A percentile compares a stretch with the other conserved stretches of the same genome.
These are phyloP conservation scores for Nesogale talazaci DNA, from an alignment of 2,113 vertebrate species.

Conservation along the genomic window DNA sequence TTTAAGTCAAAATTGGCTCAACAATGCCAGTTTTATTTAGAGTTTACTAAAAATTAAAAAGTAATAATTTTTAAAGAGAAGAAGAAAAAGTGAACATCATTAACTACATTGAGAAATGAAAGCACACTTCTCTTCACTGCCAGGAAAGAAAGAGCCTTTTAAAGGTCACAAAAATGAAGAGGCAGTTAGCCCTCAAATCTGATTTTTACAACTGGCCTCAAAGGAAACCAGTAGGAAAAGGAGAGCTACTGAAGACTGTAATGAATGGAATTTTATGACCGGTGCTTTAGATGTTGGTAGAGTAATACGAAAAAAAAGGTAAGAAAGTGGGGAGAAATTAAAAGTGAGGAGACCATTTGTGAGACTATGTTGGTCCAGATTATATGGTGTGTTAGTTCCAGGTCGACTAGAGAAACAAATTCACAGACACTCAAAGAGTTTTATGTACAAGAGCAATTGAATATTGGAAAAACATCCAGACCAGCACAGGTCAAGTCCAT, in stretches of 20 bases:
- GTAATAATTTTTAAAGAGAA: no score
- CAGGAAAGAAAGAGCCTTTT: neutral
- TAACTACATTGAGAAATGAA: constrained; percentile 11
- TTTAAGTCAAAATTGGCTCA: neutral
- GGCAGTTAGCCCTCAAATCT: neutral
- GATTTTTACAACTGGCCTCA: constrained; percentile 11
- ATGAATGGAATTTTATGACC: neutral
- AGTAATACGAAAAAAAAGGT: constrained; percentile 8
- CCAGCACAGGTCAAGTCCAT: no score
- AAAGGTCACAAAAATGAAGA: neutral
- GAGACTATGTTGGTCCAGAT: neutral
- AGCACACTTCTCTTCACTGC: neutral
- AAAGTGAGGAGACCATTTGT: constrained; percentile 4
- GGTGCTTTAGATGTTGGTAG: constrained; percentile 3
- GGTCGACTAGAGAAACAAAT: no score
- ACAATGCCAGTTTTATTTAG: neutral
- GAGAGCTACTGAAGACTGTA: neutral
- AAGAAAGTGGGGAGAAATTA: neutral
- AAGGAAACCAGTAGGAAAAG: neutral
- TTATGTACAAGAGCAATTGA: no score
- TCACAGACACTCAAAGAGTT: no score
- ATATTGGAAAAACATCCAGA: no score
- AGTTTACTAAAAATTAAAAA: neutral
- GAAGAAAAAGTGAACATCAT: neutral
- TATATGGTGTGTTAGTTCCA: neutral